Evolutionary conservation across 2,797 vertebrate genomes (phyloP), one percentile per base, ranked within the genome.

Genomic region (Spea hammondii): DNA sequence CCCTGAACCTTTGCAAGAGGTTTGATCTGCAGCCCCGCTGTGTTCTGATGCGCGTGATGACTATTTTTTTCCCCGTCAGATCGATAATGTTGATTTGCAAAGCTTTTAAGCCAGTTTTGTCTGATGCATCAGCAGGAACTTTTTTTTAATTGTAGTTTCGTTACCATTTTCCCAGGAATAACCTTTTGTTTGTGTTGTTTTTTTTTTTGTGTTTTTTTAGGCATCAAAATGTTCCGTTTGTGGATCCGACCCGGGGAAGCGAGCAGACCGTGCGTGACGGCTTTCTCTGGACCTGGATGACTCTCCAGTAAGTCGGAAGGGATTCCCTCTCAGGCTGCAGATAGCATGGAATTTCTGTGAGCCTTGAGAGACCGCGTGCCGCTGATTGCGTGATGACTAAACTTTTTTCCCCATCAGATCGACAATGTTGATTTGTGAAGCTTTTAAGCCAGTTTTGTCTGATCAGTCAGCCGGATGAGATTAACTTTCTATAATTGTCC

Each of bases 361-460:
- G 10, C 17, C 50, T 6, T 6, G 50, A 51, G 50, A 32, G 32
- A 13, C 11, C 10, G 8, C 6, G 13, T 50, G 13, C n/a, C 12
- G 49, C 68, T 70, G 68, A 32, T 32, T 32, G 17, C 44, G 5
- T 70, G 87, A 87, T 90, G 91, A 88, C 80, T 0, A 0, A 8
- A 72, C 84, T 91, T 88, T 84, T 91, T 91, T 92, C 88, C 89
- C 89, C 90, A 70, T 87, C 90, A 87, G 91, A 92, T 85, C 91
- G 88, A 83, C 84, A 59, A 5, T 90, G 92, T 76, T 89, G 90
- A 90, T 84, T 0, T 4, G 7, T 0, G 4, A 8, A 72, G 4
- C 11, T 74, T 14, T 71, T 83, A 65, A 88, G 88, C 89, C 89
- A 83, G 46, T 80, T 77, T 13, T 46, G 84, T 87, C 88, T 89